These are phyloP conservation scores for Sisyra terminalis DNA, from an alignment of 2,888 invertebrate species.

Conservation along the genomic window DNA sequence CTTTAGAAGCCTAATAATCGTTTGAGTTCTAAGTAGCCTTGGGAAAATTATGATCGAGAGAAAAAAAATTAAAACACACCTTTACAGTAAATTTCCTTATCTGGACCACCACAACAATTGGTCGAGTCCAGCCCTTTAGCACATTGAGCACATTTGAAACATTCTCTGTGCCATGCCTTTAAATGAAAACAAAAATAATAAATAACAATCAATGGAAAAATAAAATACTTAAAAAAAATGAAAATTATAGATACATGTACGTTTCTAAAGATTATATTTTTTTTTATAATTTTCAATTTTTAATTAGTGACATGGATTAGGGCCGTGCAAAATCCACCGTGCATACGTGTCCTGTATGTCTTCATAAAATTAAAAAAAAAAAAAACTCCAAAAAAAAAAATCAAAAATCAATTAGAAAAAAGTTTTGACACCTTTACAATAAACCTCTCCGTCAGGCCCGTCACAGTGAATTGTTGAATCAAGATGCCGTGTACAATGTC, in stretches of 20 bases:
- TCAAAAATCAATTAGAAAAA: background rate
- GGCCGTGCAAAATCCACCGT: slow-evolving; percentile 1
- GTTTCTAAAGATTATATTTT: background rate
- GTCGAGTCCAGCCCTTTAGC: slow-evolving; percentile 77
- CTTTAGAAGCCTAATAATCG: no score
- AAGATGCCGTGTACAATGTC: slow-evolving; percentile 66
- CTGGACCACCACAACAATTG: slow-evolving; percentile 85
- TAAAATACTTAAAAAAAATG: slow-evolving; percentile 1
- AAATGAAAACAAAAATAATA: slow-evolving; percentile 17
- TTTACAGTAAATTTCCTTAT: slow-evolving; percentile 94
- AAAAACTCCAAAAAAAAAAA: background rate
- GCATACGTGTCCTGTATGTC: background rate
- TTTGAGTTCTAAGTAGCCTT: no score
- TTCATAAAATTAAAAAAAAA: background rate
- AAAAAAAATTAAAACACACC: slow-evolving; percentile 36
- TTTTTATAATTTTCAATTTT: background rate
- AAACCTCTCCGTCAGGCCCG: slow-evolving; percentile 81
- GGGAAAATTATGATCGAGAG: no score
- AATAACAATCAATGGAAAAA: background rate
- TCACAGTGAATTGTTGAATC: slow-evolving; percentile 84
- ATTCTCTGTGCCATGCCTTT: slow-evolving; percentile 82
- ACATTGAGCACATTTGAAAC: slow-evolving; percentile 85
- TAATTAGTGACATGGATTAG: background rate
- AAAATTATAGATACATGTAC: no score
- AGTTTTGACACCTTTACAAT: slow-evolving; percentile 63